Evolutionary conservation across 2,797 vertebrate genomes (phyloP), one percentile per base, ranked within the genome.

Genomic region (Clarias pachynema): DNA sequence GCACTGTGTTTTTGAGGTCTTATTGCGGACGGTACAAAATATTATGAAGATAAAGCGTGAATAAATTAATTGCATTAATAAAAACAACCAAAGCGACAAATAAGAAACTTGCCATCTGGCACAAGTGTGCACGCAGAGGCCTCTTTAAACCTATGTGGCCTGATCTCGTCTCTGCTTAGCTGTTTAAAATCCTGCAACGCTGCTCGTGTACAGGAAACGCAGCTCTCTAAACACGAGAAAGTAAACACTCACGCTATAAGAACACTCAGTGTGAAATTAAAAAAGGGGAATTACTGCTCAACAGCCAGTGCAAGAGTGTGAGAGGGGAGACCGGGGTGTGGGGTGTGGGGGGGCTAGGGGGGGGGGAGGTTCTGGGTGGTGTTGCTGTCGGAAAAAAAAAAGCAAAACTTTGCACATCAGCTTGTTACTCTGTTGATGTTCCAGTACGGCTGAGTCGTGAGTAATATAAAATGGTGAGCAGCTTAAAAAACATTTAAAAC

Each of bases 51-150:
- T 40, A 44, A 20, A 68, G 40, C 16, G 34, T 40, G 34, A 49
- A 72, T 15, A 72, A 49, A 44, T 44, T 2, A 70, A 70, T 37
- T 40, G 26, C 16, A 49, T 49, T 56, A 74, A 8, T 56, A 18
- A 75, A 34, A 75, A 75, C 2, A 29, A 31, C 93, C 90, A 89
- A 77, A 89, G 87, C 88, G 93, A 62, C 53, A 60, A 92, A 89
- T 89, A 85, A 87, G 40, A 73, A 87, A 49, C 80, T 92, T 90
- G 93, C 90, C 90, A 90, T 92, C 90, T n/a, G 3, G 70, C 14
- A 16, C 40, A 49, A 73, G 0, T 2, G 70, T 26, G 24, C 14
- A 14, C 4, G 0, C 34, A 70, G 22, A 70, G 1, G 44, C 29
- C n/a, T 9, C 72, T 56, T n/a, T 20, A 57, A 75, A 18, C 18